Conservation (phyloP, 2,113 vertebrate species). For the Narcine bancroftii region DNA sequence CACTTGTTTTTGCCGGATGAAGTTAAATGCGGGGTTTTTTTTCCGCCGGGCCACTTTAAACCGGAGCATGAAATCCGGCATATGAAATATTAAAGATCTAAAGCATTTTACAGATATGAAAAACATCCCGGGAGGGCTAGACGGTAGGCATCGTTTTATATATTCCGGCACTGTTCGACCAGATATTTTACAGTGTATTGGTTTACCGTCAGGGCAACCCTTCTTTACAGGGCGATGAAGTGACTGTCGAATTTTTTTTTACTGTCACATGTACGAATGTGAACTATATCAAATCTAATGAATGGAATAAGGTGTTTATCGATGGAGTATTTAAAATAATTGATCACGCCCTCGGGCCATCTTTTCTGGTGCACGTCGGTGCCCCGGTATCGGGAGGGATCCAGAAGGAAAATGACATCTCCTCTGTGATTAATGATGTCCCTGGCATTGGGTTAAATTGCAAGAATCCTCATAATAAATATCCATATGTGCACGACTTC, state of each 20-base stretch:
- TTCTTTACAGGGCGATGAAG: conserved; percentile 7
- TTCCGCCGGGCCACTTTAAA: not conserved
- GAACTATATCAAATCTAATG: not conserved
- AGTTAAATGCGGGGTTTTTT: not conserved
- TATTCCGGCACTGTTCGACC: not conserved
- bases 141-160: not conserved
- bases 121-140: not conserved
- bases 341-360: not conserved
- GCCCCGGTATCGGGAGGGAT: not conserved
- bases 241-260: not conserved
- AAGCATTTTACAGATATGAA: not conserved
- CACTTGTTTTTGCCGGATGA: not conserved
- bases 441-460: not conserved
- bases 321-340: not conserved
- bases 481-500: not conserved
- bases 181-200: not conserved
- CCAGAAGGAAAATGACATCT: not conserved
- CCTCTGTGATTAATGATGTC: not conserved
- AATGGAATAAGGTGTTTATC: not conserved
- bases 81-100: not conserved
- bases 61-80: not conserved
- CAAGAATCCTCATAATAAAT: not conserved
- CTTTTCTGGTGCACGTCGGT: no score
- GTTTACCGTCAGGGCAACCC: not conserved
- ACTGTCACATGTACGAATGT: not conserved